phyloP scores from a whole-genome alignment of 2,113 vertebrate species.

The Percopsis transmontana region DNA sequence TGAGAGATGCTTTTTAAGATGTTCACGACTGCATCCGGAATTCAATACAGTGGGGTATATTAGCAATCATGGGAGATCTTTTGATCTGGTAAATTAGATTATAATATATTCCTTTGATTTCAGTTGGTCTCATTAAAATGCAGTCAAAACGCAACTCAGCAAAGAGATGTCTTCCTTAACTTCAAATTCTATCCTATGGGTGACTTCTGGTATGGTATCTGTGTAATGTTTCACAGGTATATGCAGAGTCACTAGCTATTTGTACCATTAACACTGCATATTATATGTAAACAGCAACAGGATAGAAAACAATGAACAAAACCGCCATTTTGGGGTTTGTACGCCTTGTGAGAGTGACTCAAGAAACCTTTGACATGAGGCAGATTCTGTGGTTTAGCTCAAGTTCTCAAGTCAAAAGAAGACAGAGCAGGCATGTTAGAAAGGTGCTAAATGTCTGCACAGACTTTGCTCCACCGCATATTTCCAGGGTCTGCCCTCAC shows the following conservation, averaged over 20 bases:
- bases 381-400: slow-evolving; percentile 49
- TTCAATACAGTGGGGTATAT: slow-evolving; percentile 68
- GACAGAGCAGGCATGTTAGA: slow-evolving; percentile 28
- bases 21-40: slow-evolving; percentile 60
- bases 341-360: neutral
- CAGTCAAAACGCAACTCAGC: slow-evolving; percentile 70
- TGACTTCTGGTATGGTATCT: slow-evolving; percentile 18
- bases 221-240: neutral
- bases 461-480: slow-evolving; percentile 51
- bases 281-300: slow-evolving; percentile 15
- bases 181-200: slow-evolving; percentile 36
- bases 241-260: neutral
- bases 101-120: slow-evolving; percentile 79
- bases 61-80: slow-evolving; percentile 71
- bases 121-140: slow-evolving; percentile 68
- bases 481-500: slow-evolving; percentile 40
- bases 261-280: neutral
- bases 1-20: slow-evolving; percentile 62
- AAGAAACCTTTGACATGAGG: slow-evolving; percentile 27
- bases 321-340: slow-evolving; percentile 29
- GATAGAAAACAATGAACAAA: slow-evolving; percentile 13
- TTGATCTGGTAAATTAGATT: slow-evolving; percentile 78
- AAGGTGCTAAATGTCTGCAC: slow-evolving; percentile 62
- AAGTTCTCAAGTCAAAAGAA: slow-evolving; percentile 45
- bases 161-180: slow-evolving; percentile 69